Base-by-base conservation (phyloP, 2,113 vertebrate species). In the Danionella cerebrum region DNA sequence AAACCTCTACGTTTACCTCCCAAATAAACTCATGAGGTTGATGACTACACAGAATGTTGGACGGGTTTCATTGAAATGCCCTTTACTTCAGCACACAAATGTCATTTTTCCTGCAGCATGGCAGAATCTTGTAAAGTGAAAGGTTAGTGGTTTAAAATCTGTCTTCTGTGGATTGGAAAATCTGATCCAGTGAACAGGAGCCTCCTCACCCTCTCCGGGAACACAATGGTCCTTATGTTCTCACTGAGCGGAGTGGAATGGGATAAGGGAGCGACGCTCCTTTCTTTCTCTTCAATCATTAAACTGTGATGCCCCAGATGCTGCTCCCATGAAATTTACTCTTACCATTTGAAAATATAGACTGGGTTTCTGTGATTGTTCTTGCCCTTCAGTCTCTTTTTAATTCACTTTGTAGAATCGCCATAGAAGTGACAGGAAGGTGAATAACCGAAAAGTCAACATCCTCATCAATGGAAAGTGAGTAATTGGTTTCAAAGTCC, bases 361-460 rank as follows among this genome's bases (percentile, higher is more conserved):
- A 12, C 22, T 44, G 12, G 42, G 41, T 39, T 39, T 12, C 19
- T 5, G 13, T 4, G 8, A 24, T 12, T 50, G 22, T 16, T 35
- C 27, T 48, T 12, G 5, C 16, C 19, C 24, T 48, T 22, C n/a
- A n/a, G n/a, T n/a, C 18, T 22, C 62, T n/a, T 19, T 19, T 38
- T 64, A 13, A 63, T 12, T 53, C 4, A n/a, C n/a, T 6, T 83
- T 84, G 13, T 84, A 99, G 96, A 90, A 95, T 84, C 93, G 95
- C 11, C 93, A 97, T 76, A 83, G 78, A 79, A 98, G 83, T 0
- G 96, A 98, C 85, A 90, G 92, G 22, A 89, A 90, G 0, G 92
- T 98, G 78, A 99, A 99, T 87, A 98, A 95, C 81, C 89, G 90
- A 21, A 89, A 91, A 11, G 94, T 92, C 31, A 80, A 92, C 72